Base-by-base conservation (phyloP, 1,140 invertebrate genomes). In the Phthorimaea operculella region DNA sequence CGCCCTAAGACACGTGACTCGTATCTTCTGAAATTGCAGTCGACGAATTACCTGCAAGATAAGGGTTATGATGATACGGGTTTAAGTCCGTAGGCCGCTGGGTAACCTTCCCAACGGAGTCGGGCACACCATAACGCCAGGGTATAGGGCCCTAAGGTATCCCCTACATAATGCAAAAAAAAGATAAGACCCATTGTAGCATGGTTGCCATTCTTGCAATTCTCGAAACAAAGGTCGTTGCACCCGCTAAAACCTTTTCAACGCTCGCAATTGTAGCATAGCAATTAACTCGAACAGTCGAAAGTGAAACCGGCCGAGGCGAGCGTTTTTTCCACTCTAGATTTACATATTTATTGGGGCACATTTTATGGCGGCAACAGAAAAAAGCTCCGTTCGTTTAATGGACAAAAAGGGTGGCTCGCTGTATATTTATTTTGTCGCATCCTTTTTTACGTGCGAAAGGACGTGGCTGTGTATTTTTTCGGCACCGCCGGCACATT, bases 331-430 rank as follows among this genome's bases (percentile, higher is more conserved):
- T 78, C 72, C 75, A 59, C 60, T 66, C 9, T 79, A 72, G 70
- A 85, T 85, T 85, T 85, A 85, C 79, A 85, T 85, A 85, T 85
- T 85, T 85, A 85, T 85, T 85, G 79, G 79, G 79, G 77, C 81
- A 77, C 77, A 82, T 79, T 83, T 85, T 85, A 85, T 78, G 77
- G 74, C 62, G 62, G 74, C 72, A 74, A 63, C 71, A 71, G 80
- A 75, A 85, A n/a, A 81, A 70, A 63, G 66, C 73, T 75, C 69
- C 71, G 78, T 71, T 73, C 69, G 78, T 85, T 81, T 84, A 79
- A 83, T 85, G 77, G 79, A 83, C 78, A 79, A 83, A 85, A 85
- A 84, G 79, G 82, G 82, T 81, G 79, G 73, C 77, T 76, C 59
- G 60, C 65, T 83, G 80, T 84, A 81, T 84, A 85, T 85, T 85